These are phyloP conservation scores for Slavum lentiscoides DNA, from an alignment of 2,888 invertebrate genomes.

Conservation along the genomic window DNA sequence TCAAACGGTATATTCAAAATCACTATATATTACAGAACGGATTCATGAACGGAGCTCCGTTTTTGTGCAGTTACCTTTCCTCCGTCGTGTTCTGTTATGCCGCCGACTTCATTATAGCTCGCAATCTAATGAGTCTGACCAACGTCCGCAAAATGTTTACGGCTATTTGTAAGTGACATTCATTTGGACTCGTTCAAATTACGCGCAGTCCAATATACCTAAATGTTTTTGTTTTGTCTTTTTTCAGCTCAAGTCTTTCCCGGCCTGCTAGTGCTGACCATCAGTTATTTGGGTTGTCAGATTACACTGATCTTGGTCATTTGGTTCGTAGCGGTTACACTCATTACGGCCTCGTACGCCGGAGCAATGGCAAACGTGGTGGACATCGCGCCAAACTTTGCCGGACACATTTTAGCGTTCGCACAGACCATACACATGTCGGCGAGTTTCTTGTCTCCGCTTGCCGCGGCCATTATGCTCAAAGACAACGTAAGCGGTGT, in stretches of 20 bases:
- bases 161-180: slow-evolving; percentile 63
- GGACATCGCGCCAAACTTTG: slow-evolving; percentile 78
- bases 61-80: slow-evolving; percentile 71
- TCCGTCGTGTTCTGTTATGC: slow-evolving; percentile 72
- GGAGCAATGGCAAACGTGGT: slow-evolving; percentile 78
- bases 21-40: slow-evolving; percentile 64
- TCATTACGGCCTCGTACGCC: slow-evolving; percentile 74
- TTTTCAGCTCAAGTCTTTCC: slow-evolving; percentile 69
- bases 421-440: slow-evolving; percentile 79
- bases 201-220: background rate
- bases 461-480: slow-evolving; percentile 68
- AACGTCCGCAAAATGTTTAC: slow-evolving; percentile 72
- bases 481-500: slow-evolving; percentile 64
- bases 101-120: slow-evolving; percentile 68
- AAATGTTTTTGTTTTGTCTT: slow-evolving; percentile 54
- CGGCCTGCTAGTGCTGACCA: slow-evolving; percentile 67
- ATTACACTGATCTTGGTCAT: slow-evolving; percentile 65
- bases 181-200: background rate
- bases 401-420: slow-evolving; percentile 73
- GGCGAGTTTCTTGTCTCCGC: slow-evolving; percentile 71
- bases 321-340: slow-evolving; percentile 72
- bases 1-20: no score
- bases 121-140: slow-evolving; percentile 66
- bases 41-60: slow-evolving; percentile 69
- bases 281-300: slow-evolving; percentile 69